Conservation (phyloP, 1,140 invertebrate species). For the Pseudobourletiella spinata region DNA sequence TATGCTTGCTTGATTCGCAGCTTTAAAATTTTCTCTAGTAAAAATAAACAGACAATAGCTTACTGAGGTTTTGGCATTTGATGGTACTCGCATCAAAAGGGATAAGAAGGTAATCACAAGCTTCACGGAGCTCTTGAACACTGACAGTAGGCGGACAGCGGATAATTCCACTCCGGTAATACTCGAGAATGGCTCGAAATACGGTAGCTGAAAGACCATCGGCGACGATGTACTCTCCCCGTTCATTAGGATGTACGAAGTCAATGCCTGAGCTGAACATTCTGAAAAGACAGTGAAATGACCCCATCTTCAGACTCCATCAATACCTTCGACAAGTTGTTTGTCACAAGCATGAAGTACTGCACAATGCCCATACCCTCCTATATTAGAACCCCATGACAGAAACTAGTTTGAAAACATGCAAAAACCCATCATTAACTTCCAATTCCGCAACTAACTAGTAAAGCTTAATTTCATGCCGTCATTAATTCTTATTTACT, state of each 20-base stretch:
- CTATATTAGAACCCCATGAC: too few species aligned
- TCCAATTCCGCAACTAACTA: too few species aligned
- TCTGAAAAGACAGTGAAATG: conserved; percentile 44
- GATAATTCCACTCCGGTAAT: conserved; percentile 82
- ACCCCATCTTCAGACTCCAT: conserved; percentile 5
- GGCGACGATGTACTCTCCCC: conserved; percentile 96
- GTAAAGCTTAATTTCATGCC: too few species aligned
- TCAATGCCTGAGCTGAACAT: conserved; percentile 95
- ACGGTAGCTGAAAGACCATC: conserved; percentile 93
- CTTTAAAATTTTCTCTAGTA: neutral
- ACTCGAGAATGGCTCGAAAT: conserved; percentile 92
- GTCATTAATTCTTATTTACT: too few species aligned
- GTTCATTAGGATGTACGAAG: conserved; percentile 85
- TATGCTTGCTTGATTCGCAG: too few species aligned
- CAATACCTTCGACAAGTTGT: neutral
- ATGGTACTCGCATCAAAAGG: conserved; percentile 95
- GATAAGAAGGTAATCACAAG: conserved; percentile 95
- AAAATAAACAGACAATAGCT: conserved; percentile 41
- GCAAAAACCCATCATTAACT: too few species aligned
- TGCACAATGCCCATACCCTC: neutral
- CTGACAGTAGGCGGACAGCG: conserved; percentile 72
- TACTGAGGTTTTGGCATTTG: conserved; percentile 87
- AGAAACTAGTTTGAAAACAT: too few species aligned
- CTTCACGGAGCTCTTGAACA: conserved; percentile 90
- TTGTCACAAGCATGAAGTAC: neutral